Base-by-base conservation (phyloP, 2,888 invertebrate species). In the Anagyrus pseudococci region DNA sequence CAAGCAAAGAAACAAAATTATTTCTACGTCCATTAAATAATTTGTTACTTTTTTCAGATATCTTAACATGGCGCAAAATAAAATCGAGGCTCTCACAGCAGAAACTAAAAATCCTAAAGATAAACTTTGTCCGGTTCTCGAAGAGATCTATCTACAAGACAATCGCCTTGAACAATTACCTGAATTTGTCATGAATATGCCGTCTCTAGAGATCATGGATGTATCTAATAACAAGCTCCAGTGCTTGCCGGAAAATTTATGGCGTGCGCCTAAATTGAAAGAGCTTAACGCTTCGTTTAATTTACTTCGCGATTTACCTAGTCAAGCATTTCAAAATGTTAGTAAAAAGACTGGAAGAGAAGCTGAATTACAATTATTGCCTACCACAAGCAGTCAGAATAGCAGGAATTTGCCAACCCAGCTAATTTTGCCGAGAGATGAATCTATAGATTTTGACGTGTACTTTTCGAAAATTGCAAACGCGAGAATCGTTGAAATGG, bases 221-320 rank as follows among this genome's bases (percentile, higher is more conserved):
- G 88, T 96, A n/a, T 94, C 96, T 0, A 94, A 96, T 82, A 98
- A 98, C 82, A 94, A 95, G 80, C 82, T 98, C 58, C 90, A 93
- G 67, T 82, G 85, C 50, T 82, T 98, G 58, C 96, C 97, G 0
- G 87, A 89, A 60, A 88, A 88, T 68, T 83, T 98, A 84, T 98
- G 97, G 97, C 83, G 87, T 15, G 89, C 96, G 1, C 92, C 94
- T 0, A 90, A 91, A 62, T 83, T 98, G 49, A 87, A 93, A 57
- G 97, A 97, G 80, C 82, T 97, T 29, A 96, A 94, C 80, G 90
- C 90, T 0, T 91, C 96, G 0, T 90, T 95, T 74, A 98, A 98
- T 84, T 85, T 93, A 57, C 83, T 98, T 19, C 86, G 87, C 50
- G 92, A 93, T 71, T 81, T 98, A 68, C 88, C 89, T 0, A 83